These are phyloP conservation scores for Podargus strigoides DNA, from an alignment of 2,797 vertebrate genomes.

Conservation along the genomic window DNA sequence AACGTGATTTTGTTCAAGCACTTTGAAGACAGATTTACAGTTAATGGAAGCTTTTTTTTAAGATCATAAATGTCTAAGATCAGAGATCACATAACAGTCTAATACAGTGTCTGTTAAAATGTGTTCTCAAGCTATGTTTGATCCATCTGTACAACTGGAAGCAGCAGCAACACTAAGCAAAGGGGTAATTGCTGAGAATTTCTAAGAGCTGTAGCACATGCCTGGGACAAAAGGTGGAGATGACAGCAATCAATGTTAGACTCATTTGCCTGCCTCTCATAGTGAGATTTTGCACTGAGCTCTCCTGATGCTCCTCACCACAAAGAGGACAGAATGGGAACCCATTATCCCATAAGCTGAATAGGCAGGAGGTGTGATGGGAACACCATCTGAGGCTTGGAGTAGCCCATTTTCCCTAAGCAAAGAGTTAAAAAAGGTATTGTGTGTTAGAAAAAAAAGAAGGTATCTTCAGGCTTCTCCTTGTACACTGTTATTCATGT, in stretches of 20 bases:
- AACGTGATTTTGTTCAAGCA: background rate
- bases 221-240: background rate
- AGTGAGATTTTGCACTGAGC: background rate
- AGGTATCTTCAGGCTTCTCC: background rate
- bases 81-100: background rate
- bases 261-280: background rate
- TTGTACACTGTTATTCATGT: background rate
- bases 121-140: background rate
- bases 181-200: background rate
- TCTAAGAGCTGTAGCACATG: background rate
- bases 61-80: background rate
- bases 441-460: background rate
- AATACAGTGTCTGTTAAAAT: background rate
- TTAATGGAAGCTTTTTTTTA: background rate
- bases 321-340: background rate
- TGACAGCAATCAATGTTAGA: background rate
- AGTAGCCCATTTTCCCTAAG: background rate
- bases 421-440: background rate
- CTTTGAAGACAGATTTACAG: background rate
- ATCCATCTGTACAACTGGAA: background rate
- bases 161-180: background rate
- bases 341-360: background rate
- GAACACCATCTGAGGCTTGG: background rate
- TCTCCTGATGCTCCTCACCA: background rate
- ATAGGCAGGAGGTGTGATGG: background rate